phyloP scores from a whole-genome alignment of 2,888 invertebrate species.

The Monoplex corrugatus region DNA sequence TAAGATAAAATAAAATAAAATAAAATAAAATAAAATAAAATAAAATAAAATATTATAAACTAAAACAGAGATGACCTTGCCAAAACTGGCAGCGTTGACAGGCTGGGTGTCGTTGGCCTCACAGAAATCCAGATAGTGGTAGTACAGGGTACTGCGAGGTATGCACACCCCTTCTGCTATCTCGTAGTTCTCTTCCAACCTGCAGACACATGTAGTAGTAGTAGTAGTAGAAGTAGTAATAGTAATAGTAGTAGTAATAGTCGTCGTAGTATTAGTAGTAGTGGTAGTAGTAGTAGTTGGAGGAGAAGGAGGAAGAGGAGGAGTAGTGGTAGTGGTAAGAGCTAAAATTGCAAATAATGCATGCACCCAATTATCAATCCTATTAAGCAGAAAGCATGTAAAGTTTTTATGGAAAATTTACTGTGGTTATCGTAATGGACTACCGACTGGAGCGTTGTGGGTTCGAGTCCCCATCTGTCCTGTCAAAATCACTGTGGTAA shows the following conservation, averaged over 20 bases:
- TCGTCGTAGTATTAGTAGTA: background rate
- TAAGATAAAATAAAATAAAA: too few species aligned
- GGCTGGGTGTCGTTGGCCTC: constrained; percentile 82
- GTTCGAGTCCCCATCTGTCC: too few species aligned
- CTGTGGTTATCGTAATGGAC: too few species aligned
- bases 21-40: background rate
- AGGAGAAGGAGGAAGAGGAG: too few species aligned
- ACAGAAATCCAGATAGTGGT: constrained; percentile 83
- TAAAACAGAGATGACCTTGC: constrained; percentile 82
- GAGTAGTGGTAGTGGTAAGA: background rate
- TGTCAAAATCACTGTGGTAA: too few species aligned
- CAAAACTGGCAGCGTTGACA: constrained; percentile 84
- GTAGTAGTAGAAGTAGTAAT: background rate
- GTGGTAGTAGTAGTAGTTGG: too few species aligned
- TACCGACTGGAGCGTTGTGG: too few species aligned
- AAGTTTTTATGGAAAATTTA: too few species aligned
- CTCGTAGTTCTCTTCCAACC: constrained; percentile 84
- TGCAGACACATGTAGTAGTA: constrained; percentile 49
- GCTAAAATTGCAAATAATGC: too few species aligned
- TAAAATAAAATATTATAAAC: too few species aligned
- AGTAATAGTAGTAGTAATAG: background rate
- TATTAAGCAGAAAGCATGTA: too few species aligned
- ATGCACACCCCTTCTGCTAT: constrained; percentile 84
- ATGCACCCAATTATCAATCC: too few species aligned
- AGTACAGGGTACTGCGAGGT: constrained; percentile 83